phyloP scores from a whole-genome alignment of 2,797 vertebrate species.

The Semotilus atromaculatus region DNA sequence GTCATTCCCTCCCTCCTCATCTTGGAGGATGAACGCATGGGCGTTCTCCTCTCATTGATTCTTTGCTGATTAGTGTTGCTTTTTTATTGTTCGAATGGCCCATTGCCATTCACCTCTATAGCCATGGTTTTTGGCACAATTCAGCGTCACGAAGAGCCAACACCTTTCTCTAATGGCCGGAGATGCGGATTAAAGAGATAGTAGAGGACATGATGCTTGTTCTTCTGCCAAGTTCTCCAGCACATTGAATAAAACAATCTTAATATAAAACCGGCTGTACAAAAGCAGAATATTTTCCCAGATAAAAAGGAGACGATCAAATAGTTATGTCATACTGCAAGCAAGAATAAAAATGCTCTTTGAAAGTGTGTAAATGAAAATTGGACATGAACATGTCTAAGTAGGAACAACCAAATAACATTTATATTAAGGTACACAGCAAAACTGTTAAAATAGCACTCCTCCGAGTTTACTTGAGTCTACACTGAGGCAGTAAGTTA shows the following conservation, averaged over 20 bases:
- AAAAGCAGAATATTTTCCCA: not conserved
- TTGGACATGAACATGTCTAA: not conserved
- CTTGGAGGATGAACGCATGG: not conserved
- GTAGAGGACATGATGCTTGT: not conserved
- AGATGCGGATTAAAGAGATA: slow-evolving; percentile 19
- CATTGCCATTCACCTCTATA: slow-evolving; percentile 6
- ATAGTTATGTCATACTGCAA: not conserved
- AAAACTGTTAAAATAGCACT: too few species aligned
- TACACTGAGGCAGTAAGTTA: too few species aligned
- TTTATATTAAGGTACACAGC: not conserved
- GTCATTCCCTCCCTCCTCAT: not conserved
- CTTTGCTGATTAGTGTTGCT: slow-evolving; percentile 13
- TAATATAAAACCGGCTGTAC: not conserved
- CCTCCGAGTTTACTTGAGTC: too few species aligned
- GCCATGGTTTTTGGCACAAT: slow-evolving; percentile 20
- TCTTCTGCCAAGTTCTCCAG: not conserved
- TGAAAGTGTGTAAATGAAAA: not conserved
- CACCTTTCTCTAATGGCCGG: slow-evolving; percentile 20
- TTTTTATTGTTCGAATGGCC: slow-evolving; percentile 12
- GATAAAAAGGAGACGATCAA: not conserved
- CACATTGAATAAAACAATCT: not conserved
- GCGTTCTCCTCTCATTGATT: not conserved
- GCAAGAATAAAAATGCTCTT: not conserved
- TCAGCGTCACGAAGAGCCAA: not conserved
- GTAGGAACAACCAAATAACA: not conserved